Evolutionary conservation across 2,113 vertebrate genomes (phyloP).

Genomic region (Ranitomeya variabilis): DNA sequence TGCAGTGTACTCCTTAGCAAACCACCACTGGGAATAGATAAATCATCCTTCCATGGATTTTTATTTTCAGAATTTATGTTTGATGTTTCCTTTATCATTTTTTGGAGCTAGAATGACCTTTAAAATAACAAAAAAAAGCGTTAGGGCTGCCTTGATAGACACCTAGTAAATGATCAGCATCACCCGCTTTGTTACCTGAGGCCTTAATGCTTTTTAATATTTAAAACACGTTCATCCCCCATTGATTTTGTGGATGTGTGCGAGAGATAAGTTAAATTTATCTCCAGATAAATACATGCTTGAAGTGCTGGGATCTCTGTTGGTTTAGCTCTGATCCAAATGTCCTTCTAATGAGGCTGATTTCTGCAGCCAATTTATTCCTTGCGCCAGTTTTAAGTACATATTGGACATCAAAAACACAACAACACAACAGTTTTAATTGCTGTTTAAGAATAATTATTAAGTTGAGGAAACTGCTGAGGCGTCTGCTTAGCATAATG

Average conservation of each 20-base stretch:
- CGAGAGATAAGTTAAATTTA: constrained; percentile 23
- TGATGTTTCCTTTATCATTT: not conserved
- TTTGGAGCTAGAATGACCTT: not conserved
- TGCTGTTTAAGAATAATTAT: constrained; percentile 1
- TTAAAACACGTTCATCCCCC: constrained; percentile 21
- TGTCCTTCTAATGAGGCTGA: constrained; percentile 18
- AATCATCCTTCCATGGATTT: not conserved
- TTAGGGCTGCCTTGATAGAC: not conserved
- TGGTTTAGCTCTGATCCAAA: constrained; percentile 7
- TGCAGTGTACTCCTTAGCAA: not conserved
- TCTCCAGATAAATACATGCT: constrained; percentile 22
- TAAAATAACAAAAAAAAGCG: not conserved
- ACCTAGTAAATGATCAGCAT: constrained; percentile 2
- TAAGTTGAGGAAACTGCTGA: constrained; percentile 3
- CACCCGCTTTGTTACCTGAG: not conserved
- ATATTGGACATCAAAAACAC: constrained; percentile 19
- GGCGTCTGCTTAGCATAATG: not conserved
- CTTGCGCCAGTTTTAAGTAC: not conserved
- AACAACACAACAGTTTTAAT: constrained; percentile 22
- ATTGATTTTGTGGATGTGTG: constrained; percentile 18
- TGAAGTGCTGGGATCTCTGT: constrained; percentile 2
- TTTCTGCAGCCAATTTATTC: not conserved
- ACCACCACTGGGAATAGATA: not conserved
- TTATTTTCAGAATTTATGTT: not conserved
- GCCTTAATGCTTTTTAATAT: constrained; percentile 20